Percentiles rank a stretch among this genome's conserved stretches.
Conservation (phyloP, 2,797 vertebrate species). For the Spinus olivaceus region DNA sequence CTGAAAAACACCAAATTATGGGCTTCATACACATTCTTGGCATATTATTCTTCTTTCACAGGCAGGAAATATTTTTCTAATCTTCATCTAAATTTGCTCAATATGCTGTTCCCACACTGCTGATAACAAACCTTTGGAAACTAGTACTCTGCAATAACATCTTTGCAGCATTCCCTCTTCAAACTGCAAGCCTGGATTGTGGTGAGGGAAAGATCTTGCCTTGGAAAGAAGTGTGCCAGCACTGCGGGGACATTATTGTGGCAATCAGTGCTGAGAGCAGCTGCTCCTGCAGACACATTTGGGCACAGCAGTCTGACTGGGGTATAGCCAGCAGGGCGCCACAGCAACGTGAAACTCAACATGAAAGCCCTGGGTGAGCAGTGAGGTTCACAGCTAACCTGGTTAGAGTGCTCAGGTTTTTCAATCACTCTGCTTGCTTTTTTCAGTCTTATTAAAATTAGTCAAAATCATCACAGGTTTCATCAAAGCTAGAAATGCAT, state of each 20-base stretch:
- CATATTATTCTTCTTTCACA: background rate
- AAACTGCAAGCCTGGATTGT: background rate
- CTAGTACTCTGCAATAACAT: background rate
- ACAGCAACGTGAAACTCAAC: background rate
- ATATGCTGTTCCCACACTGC: background rate
- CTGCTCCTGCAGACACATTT: background rate
- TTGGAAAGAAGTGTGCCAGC: background rate
- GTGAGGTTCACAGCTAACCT: background rate
- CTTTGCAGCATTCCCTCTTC: background rate
- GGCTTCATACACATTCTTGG: background rate
- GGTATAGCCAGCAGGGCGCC: background rate
- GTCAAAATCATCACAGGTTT: background rate
- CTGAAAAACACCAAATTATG: background rate
- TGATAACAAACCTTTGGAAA: background rate
- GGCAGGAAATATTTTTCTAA: constrained; percentile 10
- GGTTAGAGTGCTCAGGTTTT: background rate
- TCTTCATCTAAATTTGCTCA: background rate
- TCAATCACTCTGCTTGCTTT: background rate
- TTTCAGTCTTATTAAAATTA: background rate
- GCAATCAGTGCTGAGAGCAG: background rate
- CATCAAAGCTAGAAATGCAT: background rate
- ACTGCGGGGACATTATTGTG: fast-evolving
- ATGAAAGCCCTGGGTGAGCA: background rate
- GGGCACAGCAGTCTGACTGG: background rate
- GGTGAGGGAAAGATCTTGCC: background rate